Conservation (phyloP, 1,140 invertebrate genomes). For the Stenopsyche tienmushanensis region DNA sequence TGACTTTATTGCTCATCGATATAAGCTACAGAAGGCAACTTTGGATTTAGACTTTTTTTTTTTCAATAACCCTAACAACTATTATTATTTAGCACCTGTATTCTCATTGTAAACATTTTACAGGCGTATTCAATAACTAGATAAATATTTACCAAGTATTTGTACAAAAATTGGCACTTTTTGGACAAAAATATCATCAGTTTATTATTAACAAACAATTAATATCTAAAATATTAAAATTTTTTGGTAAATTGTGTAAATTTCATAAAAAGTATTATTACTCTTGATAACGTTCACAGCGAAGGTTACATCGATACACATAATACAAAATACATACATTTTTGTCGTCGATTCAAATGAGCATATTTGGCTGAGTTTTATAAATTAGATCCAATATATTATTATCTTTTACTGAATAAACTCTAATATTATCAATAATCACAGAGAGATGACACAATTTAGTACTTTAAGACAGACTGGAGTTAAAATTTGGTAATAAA, state of each 20-base stretch:
- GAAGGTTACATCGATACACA: constrained; percentile 11
- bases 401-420: not conserved
- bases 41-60: constrained; percentile 46
- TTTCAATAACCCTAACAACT: constrained; percentile 20
- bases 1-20: constrained; percentile 33
- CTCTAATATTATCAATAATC: not conserved
- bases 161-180: constrained; percentile 42
- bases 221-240: constrained; percentile 34
- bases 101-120: constrained; percentile 23
- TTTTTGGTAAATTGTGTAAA: constrained; percentile 35
- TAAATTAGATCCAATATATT: not conserved
- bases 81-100: constrained; percentile 36
- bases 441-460: not conserved
- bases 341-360: too few species aligned
- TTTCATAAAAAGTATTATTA: constrained; percentile 27
- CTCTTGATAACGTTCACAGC: not conserved
- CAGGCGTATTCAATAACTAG: constrained; percentile 34
- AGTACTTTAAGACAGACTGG: too few species aligned
- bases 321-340: too few species aligned
- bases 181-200: constrained; percentile 39
- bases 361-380: too few species aligned
- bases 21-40: constrained; percentile 52
- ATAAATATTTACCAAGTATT: constrained; percentile 41
- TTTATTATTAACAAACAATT: constrained; percentile 28
- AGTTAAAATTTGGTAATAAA: too few species aligned